Percentiles rank a stretch among this genome's conserved stretches.
Evolutionary conservation across 2,113 vertebrate genomes (phyloP).

Genomic region (Dermatemys mawii): DNA sequence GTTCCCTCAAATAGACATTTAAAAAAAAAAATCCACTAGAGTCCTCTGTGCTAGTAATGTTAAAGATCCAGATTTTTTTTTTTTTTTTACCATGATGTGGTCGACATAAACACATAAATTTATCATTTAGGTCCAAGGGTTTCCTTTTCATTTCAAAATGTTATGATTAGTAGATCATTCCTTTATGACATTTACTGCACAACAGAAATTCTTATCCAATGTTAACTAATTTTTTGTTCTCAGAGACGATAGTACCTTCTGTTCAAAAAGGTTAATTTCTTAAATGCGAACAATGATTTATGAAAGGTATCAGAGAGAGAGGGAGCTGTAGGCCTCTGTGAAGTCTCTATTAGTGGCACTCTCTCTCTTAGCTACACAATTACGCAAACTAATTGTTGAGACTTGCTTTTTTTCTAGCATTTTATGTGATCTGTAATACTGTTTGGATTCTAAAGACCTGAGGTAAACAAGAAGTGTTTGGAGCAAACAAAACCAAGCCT

Average conservation of each 20-base stretch:
- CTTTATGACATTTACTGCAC: neutral
- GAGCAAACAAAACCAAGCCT: neutral
- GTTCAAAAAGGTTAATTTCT: neutral
- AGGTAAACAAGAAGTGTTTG: neutral
- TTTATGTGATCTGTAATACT: neutral
- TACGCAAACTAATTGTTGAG: no score
- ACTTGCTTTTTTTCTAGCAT: neutral
- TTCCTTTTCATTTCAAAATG: neutral
- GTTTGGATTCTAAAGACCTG: neutral
- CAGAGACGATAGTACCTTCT: neutral
- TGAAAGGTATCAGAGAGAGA: neutral
- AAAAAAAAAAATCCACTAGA: neutral
- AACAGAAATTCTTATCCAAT: neutral
- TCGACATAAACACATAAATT: neutral
- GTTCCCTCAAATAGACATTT: neutral
- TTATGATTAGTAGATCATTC: neutral
- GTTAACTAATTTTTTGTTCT: neutral
- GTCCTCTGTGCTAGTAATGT: neutral
- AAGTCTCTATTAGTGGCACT: no score
- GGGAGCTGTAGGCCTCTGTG: no score
- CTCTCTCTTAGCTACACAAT: no score
- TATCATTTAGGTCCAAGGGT: no score
- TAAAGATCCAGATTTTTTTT: neutral
- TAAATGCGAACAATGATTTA: neutral
- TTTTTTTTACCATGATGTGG: no score